Percentiles rank a stretch among this genome's conserved stretches.
Conservation (phyloP, 2,113 vertebrate genomes). For the Castor canadensis region DNA sequence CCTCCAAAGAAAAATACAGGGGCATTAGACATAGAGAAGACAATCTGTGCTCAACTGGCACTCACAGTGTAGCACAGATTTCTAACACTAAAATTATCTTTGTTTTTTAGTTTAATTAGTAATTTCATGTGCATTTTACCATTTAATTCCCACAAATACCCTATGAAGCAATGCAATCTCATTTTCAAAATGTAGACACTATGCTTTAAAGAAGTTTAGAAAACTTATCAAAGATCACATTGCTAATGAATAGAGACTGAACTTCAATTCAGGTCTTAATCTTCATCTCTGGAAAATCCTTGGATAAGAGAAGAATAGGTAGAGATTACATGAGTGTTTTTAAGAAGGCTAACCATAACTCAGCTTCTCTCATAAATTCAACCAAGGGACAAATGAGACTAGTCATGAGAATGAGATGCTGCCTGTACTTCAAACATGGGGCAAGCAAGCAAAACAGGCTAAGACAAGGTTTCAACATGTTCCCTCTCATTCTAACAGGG, state of each 20-base stretch:
- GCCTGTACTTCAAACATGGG: background rate
- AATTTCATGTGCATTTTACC: background rate
- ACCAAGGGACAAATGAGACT: background rate
- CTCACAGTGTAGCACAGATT: background rate
- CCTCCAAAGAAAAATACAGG: background rate
- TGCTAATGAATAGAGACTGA: background rate
- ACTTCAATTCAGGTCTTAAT: background rate
- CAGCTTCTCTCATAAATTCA: background rate
- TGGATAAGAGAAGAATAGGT: background rate
- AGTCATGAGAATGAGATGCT: background rate
- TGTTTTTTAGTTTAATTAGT: background rate
- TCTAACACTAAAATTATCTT: background rate
- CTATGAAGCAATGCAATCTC: background rate
- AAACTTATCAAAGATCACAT: background rate
- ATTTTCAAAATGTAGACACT: background rate
- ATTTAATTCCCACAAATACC: background rate
- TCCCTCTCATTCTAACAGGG: background rate
- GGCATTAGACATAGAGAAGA: background rate
- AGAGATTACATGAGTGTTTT: background rate
- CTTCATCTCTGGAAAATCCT: background rate
- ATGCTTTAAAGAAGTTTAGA: background rate
- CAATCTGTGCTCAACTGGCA: fast-evolving
- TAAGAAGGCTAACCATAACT: background rate
- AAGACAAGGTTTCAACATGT: background rate
- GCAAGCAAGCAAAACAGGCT: background rate